Base-by-base conservation (phyloP, 2,888 invertebrate species). In the Orthosia gothica region DNA sequence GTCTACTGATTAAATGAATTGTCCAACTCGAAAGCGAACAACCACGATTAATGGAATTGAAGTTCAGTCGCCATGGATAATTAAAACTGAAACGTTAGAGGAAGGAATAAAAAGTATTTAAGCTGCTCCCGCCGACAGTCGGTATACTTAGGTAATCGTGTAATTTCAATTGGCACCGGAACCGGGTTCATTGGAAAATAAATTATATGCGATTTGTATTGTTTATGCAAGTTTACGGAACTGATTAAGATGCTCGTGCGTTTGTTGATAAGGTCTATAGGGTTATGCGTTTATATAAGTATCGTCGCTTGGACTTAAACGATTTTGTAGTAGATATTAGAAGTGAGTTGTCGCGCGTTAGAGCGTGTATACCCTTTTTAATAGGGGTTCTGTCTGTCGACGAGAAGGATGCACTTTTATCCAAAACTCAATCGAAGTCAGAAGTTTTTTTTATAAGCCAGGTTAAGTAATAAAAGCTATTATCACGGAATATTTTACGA, bases 11-110 rank as follows among this genome's bases (percentile, higher is more conserved):
- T 83, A 70, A 82, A 81, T 79, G 45, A 83, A 82, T 66, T 82
- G 71, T 75, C 83, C 55, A 82, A 82, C 59, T 82, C 47, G n/a
- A 26, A 26, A 69, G 32, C 65, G 65, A 79, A 49, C 64, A 40
- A 57, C 74, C 50, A 64, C 74, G 68, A 84, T 76, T 84, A 83
- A 83, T 83, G 32, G 66, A 76, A 84, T 74, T 81, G 57, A 76
- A 81, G 62, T 82, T 63, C 66, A 69, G 65, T 66, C 26, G 61
- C 58, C 73, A 67, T 61, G 57, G 70, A 55, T 70, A 80, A 76
- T 69, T 83, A 81, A 79, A 82, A n/a, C 74, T 70, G 68, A 40
- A 79, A 70, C 63, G 83, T 66, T 59, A 55, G 69, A 64, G 64
- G 54, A 50, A 67, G 18, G 32, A 71, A 45, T 54, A 82, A 76